These are phyloP conservation scores for Echiichthys vipera DNA, from an alignment of 2,797 vertebrate genomes.

Conservation along the genomic window DNA sequence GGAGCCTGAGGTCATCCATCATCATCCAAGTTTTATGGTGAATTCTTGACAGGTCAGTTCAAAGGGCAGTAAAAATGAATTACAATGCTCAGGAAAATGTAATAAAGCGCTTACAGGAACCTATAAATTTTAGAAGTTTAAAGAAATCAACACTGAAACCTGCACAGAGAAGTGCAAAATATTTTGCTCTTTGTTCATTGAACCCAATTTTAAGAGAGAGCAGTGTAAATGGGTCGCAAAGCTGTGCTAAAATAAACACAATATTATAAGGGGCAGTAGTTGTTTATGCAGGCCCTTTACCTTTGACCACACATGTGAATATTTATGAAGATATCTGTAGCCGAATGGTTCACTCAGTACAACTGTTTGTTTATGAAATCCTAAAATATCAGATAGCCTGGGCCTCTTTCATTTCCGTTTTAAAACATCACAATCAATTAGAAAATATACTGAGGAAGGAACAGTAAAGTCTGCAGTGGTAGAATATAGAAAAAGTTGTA, in stretches of 20 bases:
- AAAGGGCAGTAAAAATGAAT: constrained; percentile 25
- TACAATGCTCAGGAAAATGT: constrained; percentile 17
- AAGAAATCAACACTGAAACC: constrained; percentile 14
- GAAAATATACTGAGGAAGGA: constrained; percentile 4
- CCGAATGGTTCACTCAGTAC: constrained; percentile 1
- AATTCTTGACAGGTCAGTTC: constrained; percentile 21
- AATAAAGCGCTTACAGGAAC: too few relatives aligned
- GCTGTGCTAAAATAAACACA: constrained; percentile 43
- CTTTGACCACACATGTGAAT: constrained; percentile 31
- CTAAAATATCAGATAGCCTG: constrained; percentile 19
- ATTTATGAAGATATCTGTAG: constrained; percentile 21
- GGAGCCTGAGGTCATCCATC: constrained; percentile 12
- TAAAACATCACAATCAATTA: constrained; percentile 6
- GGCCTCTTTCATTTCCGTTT: constrained; percentile 54
- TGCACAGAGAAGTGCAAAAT: constrained; percentile 1
- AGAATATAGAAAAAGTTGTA: not conserved
- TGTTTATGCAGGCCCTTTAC: constrained; percentile 36
- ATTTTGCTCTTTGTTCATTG: not conserved
- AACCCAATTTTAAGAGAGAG: not conserved
- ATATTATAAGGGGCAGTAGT: not conserved
- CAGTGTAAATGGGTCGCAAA: not conserved
- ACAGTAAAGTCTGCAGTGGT: not conserved
- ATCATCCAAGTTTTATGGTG: constrained; percentile 1
- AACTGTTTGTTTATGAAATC: constrained; percentile 36
- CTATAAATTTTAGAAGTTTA: constrained; percentile 17